phyloP scores from a whole-genome alignment of 2,888 invertebrate genomes.

The Orthonevra nobilis region DNA sequence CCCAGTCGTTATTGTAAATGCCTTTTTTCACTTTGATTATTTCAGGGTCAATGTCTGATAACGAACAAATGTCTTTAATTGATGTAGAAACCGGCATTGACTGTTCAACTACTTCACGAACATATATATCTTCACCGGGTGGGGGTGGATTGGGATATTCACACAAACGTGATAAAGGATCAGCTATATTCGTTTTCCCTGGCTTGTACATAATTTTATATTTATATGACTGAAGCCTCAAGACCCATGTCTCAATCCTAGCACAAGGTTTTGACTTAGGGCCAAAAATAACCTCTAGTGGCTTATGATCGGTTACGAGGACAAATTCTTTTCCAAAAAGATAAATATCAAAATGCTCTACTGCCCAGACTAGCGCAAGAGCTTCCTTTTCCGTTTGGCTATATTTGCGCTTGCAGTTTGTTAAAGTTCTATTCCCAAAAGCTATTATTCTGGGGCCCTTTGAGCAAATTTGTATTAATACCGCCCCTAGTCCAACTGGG shows the following conservation, averaged over 20 bases:
- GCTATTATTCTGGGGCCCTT: constrained; percentile 74
- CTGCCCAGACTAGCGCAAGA: constrained; percentile 73
- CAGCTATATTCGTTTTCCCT: constrained; percentile 73
- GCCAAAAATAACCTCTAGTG: constrained; percentile 74
- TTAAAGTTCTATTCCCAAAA: constrained; percentile 77
- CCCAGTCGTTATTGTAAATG: constrained; percentile 28
- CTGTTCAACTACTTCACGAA: neutral
- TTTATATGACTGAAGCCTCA: constrained; percentile 69
- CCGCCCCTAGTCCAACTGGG: constrained; percentile 74
- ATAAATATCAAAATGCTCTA: constrained; percentile 74
- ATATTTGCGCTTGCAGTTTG: constrained; percentile 72
- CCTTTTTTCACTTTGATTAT: constrained; percentile 33
- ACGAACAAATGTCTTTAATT: constrained; percentile 15
- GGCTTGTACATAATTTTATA: constrained; percentile 69
- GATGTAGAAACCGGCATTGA: constrained; percentile 13
- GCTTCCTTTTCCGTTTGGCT: constrained; percentile 73
- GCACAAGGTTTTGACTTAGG: constrained; percentile 71
- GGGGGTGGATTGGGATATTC: constrained; percentile 1
- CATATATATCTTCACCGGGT: neutral
- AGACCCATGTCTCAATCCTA: constrained; percentile 72
- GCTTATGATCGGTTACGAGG: constrained; percentile 72
- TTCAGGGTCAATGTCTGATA: constrained; percentile 6
- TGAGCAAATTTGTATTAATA: constrained; percentile 72
- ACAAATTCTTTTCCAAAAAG: constrained; percentile 77
- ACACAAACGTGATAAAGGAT: constrained; percentile 71